Percentiles rank a stretch among this genome's conserved stretches.
phyloP scores from a whole-genome alignment of 2,888 invertebrate genomes.

The Perdita meconis region DNA sequence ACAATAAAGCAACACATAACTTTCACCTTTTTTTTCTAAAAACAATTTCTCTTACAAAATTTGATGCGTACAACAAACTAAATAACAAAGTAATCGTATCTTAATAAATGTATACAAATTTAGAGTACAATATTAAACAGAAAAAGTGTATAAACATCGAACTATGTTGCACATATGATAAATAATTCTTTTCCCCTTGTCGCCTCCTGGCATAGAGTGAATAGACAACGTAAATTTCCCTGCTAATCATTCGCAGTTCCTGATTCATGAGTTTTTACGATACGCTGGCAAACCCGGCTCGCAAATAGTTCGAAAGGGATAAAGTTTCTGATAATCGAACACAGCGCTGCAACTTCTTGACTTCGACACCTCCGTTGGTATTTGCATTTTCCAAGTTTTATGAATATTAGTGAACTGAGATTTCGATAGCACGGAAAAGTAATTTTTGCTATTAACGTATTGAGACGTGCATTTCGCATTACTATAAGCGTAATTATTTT shows the following conservation, averaged over 20 bases:
- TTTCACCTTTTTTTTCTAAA: slow-evolving; percentile 41
- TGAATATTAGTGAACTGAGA: slow-evolving; percentile 56
- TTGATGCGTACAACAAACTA: slow-evolving; percentile 50
- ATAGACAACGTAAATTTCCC: slow-evolving; percentile 66
- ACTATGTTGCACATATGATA: slow-evolving; percentile 32
- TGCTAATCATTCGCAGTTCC: slow-evolving; percentile 47
- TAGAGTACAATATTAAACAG: slow-evolving; percentile 49
- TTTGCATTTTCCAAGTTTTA: slow-evolving; percentile 60
- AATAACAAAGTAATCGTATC: slow-evolving; percentile 49
- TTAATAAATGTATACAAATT: slow-evolving; percentile 62
- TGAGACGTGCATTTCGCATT: slow-evolving; percentile 46
- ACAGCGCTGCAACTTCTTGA: slow-evolving; percentile 70
- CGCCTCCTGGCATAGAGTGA: slow-evolving; percentile 29
- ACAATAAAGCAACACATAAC: slow-evolving; percentile 51
- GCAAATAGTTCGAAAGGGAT: slow-evolving; percentile 55
- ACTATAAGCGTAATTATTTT: slow-evolving; percentile 54
- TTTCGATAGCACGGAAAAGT: slow-evolving; percentile 68
- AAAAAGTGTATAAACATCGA: slow-evolving; percentile 38
- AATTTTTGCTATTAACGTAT: slow-evolving; percentile 50
- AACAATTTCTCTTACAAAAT: slow-evolving; percentile 62
- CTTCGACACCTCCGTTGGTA: slow-evolving; percentile 58
- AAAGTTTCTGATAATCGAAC: slow-evolving; percentile 60
- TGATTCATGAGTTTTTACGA: slow-evolving; percentile 69
- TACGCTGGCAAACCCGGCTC: slow-evolving; percentile 54
- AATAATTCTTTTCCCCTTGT: slow-evolving; percentile 35